Base-by-base conservation (phyloP, 2,113 vertebrate genomes). In the Meles meles region DNA sequence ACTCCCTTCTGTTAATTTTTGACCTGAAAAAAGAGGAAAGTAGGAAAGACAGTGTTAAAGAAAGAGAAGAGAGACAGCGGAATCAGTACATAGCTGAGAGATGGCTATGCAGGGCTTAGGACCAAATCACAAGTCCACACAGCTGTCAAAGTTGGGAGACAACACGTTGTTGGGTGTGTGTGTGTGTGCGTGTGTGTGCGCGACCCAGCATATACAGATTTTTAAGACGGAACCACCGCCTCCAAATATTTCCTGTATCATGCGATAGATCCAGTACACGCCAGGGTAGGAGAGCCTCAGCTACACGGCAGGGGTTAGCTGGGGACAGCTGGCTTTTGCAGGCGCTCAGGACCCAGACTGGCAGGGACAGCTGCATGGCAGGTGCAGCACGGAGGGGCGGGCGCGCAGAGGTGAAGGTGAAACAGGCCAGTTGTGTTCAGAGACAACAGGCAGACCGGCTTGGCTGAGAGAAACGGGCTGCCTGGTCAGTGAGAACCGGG, bases 361-460 rank as follows among this genome's bases (percentile, higher is more conserved):
- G 90, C 97, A 97, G 97, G 79, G 97, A 94, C 98, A 97, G 93
- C 94, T 97, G 95, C 34, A 2, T 13, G 13, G 69, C 97, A 98
- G 96, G 83, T 93, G 92, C 17, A 5, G 44, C 21, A 15, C 61
- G 34, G 87, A 47, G 77, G 27, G 59, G 20, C 76, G 80, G 84
- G 71, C 61, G 81, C 3, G n/a, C 0, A 52, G 39, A 27, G 17
- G 42, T 72, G 44, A 92, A 65, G 92, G 80, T 77, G 72, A 95
- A 97, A 72, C 42, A 55, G 71, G 76, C 71, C 67, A 29, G 20
- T 3, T 81, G 59, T 87, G 74, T 67, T 77, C 42, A 76, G 39
- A 88, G 89, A 85, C 83, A 39, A 87, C 69, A 74, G 79, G 61
- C 63, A 42, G 74, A 2, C 55, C 21, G 65, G 11, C 27, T 8